Base-by-base conservation (phyloP, 2,113 vertebrate species). In the Protobothrops flavoviridis region DNA sequence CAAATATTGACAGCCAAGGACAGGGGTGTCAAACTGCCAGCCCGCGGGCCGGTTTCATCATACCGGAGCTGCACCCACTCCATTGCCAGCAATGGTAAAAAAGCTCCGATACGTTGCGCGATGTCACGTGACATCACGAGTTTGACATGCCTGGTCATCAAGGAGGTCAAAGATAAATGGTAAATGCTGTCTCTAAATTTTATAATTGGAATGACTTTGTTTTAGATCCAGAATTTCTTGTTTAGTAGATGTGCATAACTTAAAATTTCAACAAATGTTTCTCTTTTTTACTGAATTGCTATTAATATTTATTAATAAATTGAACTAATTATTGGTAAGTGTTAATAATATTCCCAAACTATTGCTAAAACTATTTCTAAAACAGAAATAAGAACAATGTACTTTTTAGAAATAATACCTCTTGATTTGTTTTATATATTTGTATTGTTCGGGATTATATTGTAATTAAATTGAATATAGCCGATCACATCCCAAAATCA, bases 131-230 rank as follows among this genome's bases (percentile, higher is more conserved):
- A 43, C 3, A 3, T 43, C 43, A 3, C 43, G 43, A 43, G 43
- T 43, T 43, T 43, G 43, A 43, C 43, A 43, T 43, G 43, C 3
- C 43, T 43, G 43, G 3, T 43, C 43, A 43, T 43, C 43, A 43
- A 88, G 93, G 92, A 88, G 90, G 91, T 87, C 93, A 93, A 91
- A 53, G 69, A 23, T 12, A 89, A 39, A 69, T 26, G 87, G 2
- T 91, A 92, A 92, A 74, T 90, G 95, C 69, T 91, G 89, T n/a
- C 61, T 96, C 50, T 93, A 85, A n/a, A 20, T 85, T 93, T 88
- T 55, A 81, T 33, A 94, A 57, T n/a, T 53, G 87, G 13, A 85
- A 29, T 86, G 29, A n/a, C 23, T 59, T 52, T 56, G 23, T 94
- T 94, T 96, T 87, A 94, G 17, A 87, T 87, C 24, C 39, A 50